Percentiles rank a stretch among this genome's conserved stretches.
phyloP scores from a whole-genome alignment of 2,113 vertebrate species.

The Cynocephalus volans region DNA sequence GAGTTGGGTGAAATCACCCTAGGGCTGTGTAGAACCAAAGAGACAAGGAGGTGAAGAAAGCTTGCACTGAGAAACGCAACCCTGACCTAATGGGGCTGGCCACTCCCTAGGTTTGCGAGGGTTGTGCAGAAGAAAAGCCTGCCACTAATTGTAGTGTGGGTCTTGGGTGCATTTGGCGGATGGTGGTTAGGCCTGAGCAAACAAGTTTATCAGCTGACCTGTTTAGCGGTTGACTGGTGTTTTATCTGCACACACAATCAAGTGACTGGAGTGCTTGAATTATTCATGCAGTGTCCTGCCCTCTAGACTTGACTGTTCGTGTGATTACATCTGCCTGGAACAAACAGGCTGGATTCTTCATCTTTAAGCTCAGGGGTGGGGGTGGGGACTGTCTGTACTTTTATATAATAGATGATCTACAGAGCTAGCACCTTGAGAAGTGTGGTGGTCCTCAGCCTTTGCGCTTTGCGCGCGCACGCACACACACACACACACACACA shows the following conservation, averaged over 20 bases:
- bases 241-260: constrained; percentile 93
- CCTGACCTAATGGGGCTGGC: background rate
- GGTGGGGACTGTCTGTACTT: constrained; percentile 83
- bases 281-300: constrained; percentile 94
- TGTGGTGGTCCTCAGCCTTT: background rate
- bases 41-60: constrained; percentile 76
- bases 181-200: constrained; percentile 91
- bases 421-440: constrained; percentile 64
- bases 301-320: constrained; percentile 93
- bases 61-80: constrained; percentile 40
- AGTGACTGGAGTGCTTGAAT: constrained; percentile 94
- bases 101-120: constrained; percentile 41
- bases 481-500: background rate
- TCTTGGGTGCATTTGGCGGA: constrained; percentile 84
- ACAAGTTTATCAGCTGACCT: constrained; percentile 95
- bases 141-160: constrained; percentile 85
- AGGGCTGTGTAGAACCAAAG: constrained; percentile 72
- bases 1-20: constrained; percentile 56
- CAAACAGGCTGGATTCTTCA: constrained; percentile 92
- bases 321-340: constrained; percentile 95
- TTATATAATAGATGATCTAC: constrained; percentile 88
- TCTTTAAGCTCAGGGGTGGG: constrained; percentile 83
- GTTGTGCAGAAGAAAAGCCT: constrained; percentile 75
- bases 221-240: constrained; percentile 94
- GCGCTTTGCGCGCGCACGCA: background rate